A percentile compares a stretch with the other conserved stretches of the same genome.
Conservation (phyloP, 1,140 invertebrate genomes). For the Drosophila repletoides region DNA sequence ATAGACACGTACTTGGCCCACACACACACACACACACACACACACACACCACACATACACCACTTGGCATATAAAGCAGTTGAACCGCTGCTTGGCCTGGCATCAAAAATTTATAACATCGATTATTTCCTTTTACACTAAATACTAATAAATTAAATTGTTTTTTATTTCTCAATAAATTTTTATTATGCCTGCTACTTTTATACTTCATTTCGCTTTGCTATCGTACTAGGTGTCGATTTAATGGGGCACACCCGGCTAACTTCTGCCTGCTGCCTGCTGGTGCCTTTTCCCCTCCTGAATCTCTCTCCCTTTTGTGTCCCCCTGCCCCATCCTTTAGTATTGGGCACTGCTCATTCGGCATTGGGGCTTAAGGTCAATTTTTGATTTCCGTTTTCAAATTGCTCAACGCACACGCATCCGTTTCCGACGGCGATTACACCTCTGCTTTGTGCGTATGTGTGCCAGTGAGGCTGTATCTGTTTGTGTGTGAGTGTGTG, state of each 20-base stretch:
- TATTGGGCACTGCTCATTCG: conserved; percentile 2
- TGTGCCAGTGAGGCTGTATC: conserved; percentile 14
- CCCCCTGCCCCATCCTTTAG: neutral
- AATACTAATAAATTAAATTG: conserved; percentile 81
- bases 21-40: conserved; percentile 19
- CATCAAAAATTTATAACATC: conserved; percentile 80
- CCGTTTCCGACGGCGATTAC: conserved; percentile 62
- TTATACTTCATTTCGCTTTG: conserved; percentile 67
- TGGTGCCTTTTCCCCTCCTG: neutral
- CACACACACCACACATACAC: conserved; percentile 14
- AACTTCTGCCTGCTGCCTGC: conserved; percentile 14
- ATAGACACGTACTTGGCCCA: conserved; percentile 63
- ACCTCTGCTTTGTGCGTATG: conserved; percentile 36
- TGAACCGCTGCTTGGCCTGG: conserved; percentile 20
- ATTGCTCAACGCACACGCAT: conserved; percentile 75
- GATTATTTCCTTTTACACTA: conserved; percentile 79
- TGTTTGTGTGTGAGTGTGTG: conserved; percentile 2
- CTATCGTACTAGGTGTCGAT: conserved; percentile 68
- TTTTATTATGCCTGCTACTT: conserved; percentile 81
- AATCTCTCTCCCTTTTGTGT: neutral
- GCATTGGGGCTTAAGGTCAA: conserved; percentile 67
- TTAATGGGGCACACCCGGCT: conserved; percentile 64
- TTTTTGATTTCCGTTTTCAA: conserved; percentile 79
- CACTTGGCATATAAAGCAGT: conserved; percentile 44
- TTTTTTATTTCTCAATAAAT: conserved; percentile 81